phyloP scores from a whole-genome alignment of 1,140 invertebrate genomes.

The Ephestia elutella region DNA sequence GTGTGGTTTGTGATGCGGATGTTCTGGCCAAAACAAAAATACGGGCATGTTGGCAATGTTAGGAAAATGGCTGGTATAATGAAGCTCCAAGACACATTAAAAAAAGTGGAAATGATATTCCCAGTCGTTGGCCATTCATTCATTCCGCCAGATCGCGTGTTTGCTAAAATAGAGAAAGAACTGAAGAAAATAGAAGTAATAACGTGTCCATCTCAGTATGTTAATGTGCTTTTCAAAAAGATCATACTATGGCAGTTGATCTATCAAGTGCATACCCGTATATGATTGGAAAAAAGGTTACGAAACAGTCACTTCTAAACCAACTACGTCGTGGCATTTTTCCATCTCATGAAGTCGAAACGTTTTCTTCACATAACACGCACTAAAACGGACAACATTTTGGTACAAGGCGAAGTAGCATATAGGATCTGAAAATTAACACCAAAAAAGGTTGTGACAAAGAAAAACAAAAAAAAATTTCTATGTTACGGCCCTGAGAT shows the following conservation, averaged over 20 bases:
- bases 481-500: background rate
- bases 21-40: too few species aligned
- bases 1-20: too few species aligned
- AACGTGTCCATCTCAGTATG: too few species aligned
- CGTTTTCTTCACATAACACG: conserved; percentile 12
- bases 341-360: conserved; percentile 11
- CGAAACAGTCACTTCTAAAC: conserved; percentile 13
- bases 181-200: conserved; percentile 1
- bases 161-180: too few species aligned
- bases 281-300: conserved; percentile 18
- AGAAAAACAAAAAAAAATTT: conserved; percentile 15
- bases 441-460: conserved; percentile 10
- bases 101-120: background rate
- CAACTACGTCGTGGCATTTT: conserved; percentile 16
- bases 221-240: background rate
- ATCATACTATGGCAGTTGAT: background rate
- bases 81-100: conserved; percentile 13
- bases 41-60: conserved; percentile 25
- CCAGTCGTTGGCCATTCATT: too few species aligned
- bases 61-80: conserved; percentile 25
- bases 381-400: too few species aligned
- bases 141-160: too few species aligned
- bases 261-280: conserved; percentile 12
- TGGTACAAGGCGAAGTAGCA: too few species aligned
- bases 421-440: conserved; percentile 14